Evolutionary conservation across 2,113 vertebrate genomes (phyloP).

Genomic region (Cavia aperea): DNA sequence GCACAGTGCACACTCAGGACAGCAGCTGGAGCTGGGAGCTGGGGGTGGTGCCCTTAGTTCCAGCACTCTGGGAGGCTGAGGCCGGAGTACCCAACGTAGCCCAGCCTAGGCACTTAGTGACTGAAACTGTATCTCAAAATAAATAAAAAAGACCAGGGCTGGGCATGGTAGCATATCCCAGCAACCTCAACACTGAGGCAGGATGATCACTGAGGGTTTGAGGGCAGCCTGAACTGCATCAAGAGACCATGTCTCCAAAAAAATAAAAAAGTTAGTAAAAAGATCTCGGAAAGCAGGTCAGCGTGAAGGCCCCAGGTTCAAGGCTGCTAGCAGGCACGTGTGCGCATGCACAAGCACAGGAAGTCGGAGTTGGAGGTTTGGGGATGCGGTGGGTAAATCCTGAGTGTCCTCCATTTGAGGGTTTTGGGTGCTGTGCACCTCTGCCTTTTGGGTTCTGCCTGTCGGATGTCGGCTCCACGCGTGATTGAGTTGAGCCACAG

Average conservation of each 20-base stretch:
- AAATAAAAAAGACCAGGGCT: not conserved
- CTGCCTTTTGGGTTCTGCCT: not conserved
- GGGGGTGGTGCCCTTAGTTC: not conserved
- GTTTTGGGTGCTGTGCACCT: not conserved
- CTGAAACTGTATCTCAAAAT: not conserved
- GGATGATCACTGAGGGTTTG: not conserved
- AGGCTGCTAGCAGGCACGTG: no score
- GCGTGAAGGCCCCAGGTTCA: not conserved
- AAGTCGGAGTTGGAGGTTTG: not conserved
- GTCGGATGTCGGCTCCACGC: not conserved
- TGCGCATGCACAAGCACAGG: no score
- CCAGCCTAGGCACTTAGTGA: not conserved
- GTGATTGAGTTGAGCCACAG: not conserved
- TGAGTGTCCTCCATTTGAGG: not conserved
- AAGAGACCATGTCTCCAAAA: not conserved
- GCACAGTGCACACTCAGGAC: rapidly evolving
- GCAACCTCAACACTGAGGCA: not conserved
- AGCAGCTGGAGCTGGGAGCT: not conserved
- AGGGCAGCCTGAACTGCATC: not conserved
- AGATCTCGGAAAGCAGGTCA: not conserved
- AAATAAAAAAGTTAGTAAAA: not conserved
- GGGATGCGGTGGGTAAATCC: not conserved
- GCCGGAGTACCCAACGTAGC: not conserved
- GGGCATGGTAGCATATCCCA: not conserved
- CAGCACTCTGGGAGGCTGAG: not conserved